Percentiles rank a stretch among this genome's conserved stretches.
phyloP scores from a whole-genome alignment of 2,113 vertebrate genomes.

The Aplodontia rufa region DNA sequence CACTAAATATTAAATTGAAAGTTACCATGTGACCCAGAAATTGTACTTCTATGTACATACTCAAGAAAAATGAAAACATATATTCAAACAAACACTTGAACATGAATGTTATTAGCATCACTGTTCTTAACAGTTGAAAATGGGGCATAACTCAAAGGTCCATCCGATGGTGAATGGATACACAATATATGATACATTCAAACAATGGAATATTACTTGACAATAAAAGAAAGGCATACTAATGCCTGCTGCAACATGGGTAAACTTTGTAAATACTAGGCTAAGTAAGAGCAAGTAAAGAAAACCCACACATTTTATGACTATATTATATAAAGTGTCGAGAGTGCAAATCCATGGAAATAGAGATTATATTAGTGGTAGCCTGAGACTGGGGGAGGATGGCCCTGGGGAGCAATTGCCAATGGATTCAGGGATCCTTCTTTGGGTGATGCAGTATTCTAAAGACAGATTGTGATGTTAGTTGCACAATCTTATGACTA shows the following conservation, averaged over 20 bases:
- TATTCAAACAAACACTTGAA: not conserved
- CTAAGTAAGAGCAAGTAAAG: not conserved
- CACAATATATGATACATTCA: not conserved
- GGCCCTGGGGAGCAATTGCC: no score
- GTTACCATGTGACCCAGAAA: not conserved
- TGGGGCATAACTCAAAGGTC: not conserved
- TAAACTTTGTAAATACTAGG: not conserved
- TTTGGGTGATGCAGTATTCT: not conserved
- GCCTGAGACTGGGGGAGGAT: no score
- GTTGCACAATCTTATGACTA: not conserved
- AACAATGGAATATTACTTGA: not conserved
- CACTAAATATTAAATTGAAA: not conserved
- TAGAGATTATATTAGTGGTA: not conserved
- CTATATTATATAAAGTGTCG: not conserved
- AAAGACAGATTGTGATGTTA: not conserved
- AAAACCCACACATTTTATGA: not conserved
- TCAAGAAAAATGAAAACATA: not conserved
- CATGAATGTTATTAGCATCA: not conserved
- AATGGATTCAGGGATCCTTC: not conserved
- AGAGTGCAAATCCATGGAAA: not conserved
- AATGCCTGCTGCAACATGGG: not conserved
- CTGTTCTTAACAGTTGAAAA: not conserved
- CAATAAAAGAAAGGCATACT: not conserved
- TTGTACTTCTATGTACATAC: not conserved
- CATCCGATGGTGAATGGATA: not conserved